These are phyloP conservation scores for Actinopyga echinites DNA, from an alignment of 53 echinoderm and acorn worm genomes.

Conservation along the genomic window DNA sequence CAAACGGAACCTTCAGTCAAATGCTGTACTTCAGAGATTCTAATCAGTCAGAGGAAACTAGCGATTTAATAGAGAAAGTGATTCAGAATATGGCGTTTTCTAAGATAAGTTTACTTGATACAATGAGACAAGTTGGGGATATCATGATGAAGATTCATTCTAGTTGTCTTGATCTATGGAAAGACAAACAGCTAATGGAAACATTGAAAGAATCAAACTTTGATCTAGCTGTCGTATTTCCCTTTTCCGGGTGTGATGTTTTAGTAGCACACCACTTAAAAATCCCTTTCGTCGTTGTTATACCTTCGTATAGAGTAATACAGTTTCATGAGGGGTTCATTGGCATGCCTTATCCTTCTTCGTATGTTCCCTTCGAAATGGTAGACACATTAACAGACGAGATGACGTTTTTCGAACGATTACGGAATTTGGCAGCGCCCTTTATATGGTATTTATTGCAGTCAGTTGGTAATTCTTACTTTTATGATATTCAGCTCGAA, in stretches of 20 bases:
- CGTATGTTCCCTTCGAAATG: constrained; percentile 51
- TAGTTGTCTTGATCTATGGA: constrained; percentile 47
- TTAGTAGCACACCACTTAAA: constrained; percentile 41
- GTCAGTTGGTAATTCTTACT: background rate
- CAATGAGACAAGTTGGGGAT: background rate
- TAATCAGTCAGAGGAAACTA: background rate
- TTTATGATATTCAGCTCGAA: background rate
- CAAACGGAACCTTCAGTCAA: constrained; percentile 10
- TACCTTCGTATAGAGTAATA: background rate
- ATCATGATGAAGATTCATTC: background rate
- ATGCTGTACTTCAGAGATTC: background rate
- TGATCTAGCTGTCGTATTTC: constrained; percentile 35
- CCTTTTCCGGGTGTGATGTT: constrained; percentile 41
- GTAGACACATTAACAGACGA: constrained; percentile 7
- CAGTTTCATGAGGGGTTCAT: constrained; percentile 37
- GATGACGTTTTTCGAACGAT: constrained; percentile 46
- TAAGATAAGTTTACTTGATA: background rate
- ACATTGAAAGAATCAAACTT: background rate
- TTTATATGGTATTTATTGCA: background rate
- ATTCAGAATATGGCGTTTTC: background rate
- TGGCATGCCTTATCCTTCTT: constrained; percentile 44
- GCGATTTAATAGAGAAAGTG: background rate
- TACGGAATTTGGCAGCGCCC: constrained; percentile 20
- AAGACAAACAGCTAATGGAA: background rate
- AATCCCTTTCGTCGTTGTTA: constrained; percentile 34